Evolutionary conservation across 1,140 invertebrate genomes (phyloP).

Genomic region (Drosophila repleta): DNA sequence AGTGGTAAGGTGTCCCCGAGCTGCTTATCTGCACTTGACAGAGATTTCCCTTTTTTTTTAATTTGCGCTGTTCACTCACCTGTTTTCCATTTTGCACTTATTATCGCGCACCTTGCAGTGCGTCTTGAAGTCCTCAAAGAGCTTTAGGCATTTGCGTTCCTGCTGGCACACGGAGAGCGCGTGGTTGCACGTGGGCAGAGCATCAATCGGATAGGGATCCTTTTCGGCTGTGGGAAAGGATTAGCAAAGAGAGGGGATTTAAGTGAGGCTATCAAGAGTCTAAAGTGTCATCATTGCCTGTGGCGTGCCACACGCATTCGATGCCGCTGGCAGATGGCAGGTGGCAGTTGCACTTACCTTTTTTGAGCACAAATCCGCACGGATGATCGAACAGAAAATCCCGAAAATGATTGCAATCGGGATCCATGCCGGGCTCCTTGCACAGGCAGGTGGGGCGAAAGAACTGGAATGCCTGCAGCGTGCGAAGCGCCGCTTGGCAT

Average conservation of each 20-base stretch:
- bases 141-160: slow-evolving; percentile 89
- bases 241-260: slow-evolving; percentile 3
- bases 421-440: slow-evolving; percentile 93
- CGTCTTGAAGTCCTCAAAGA: slow-evolving; percentile 93
- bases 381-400: slow-evolving; percentile 96
- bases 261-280: not conserved
- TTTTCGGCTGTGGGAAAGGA: slow-evolving; percentile 87
- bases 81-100: slow-evolving; percentile 93
- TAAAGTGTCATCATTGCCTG: not conserved
- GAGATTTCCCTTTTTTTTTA: not conserved
- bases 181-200: slow-evolving; percentile 93
- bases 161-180: slow-evolving; percentile 92
- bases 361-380: slow-evolving; percentile 93
- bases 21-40: not conserved
- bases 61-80: slow-evolving; percentile 85
- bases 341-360: slow-evolving; percentile 87
- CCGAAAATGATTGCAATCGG: slow-evolving; percentile 95
- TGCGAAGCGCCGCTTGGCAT: slow-evolving; percentile 94
- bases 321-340: not conserved
- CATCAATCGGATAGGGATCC: slow-evolving; percentile 93
- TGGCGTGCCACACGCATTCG: not conserved
- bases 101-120: slow-evolving; percentile 93
- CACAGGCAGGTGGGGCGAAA: slow-evolving; percentile 96
- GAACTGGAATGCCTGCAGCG: slow-evolving; percentile 94
- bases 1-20: not conserved